These are phyloP conservation scores for Nyctibius grandis DNA, from an alignment of 2,797 vertebrate genomes.

Conservation along the genomic window DNA sequence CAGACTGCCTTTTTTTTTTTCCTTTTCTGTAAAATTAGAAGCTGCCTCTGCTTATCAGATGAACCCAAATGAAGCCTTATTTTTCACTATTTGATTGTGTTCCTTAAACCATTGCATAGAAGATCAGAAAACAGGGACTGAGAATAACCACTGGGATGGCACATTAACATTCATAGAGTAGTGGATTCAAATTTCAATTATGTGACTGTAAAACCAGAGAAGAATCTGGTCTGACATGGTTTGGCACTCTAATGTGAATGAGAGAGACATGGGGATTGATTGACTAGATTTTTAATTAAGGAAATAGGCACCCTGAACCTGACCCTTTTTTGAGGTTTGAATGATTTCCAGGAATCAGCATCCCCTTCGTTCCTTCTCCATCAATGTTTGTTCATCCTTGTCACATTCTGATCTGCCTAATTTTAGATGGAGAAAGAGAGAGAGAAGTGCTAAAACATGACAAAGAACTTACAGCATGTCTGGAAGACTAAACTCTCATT, in stretches of 20 bases:
- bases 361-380: neutral
- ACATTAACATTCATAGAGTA: neutral
- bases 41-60: neutral
- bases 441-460: neutral
- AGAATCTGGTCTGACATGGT: neutral
- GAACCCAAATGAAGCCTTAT: neutral
- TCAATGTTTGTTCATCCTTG: neutral
- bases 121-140: neutral
- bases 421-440: neutral
- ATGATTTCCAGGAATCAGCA: neutral
- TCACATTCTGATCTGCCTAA: neutral
- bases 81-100: neutral
- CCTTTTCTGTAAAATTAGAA: constrained; percentile 2
- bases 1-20: neutral
- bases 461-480: neutral
- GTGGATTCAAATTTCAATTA: neutral
- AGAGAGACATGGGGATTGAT: neutral
- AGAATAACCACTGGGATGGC: neutral
- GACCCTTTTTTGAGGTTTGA: neutral
- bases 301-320: neutral
- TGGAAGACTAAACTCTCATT: neutral
- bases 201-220: neutral
- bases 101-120: neutral
- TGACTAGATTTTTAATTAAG: constrained; percentile 22
- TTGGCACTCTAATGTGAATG: neutral